phyloP scores from a whole-genome alignment of 1,140 invertebrate species.

The Rhizoglyphus robini region DNA sequence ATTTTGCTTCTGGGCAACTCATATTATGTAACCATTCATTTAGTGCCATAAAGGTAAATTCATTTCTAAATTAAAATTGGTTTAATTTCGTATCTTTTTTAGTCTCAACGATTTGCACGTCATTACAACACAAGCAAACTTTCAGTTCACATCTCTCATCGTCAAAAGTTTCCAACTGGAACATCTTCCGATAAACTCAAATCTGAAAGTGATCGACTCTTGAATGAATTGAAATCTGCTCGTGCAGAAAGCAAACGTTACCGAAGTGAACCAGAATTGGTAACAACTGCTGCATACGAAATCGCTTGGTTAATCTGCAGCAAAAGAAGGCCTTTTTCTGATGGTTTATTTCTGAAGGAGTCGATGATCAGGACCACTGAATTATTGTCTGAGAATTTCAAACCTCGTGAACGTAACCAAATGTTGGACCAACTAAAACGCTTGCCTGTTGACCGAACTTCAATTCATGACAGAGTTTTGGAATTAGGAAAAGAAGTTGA shows the following conservation, averaged over 20 bases:
- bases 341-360: too few species aligned
- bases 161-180: too few species aligned
- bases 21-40: too few species aligned
- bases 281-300: not conserved
- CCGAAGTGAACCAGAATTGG: not conserved
- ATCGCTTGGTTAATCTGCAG: not conserved
- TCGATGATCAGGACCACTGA: not conserved
- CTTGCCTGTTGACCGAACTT: not conserved
- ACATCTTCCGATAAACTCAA: not conserved
- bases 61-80: not conserved
- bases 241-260: not conserved
- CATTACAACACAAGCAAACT: not conserved
- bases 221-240: not conserved
- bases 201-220: not conserved
- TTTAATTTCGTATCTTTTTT: not conserved
- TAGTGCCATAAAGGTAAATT: not conserved
- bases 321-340: not conserved
- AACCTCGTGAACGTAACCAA: not conserved
- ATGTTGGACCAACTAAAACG: not conserved
- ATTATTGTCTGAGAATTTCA: not conserved
- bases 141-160: too few species aligned
- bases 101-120: not conserved
- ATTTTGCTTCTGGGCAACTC: too few species aligned
- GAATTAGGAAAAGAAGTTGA: not conserved
- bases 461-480: not conserved